A percentile compares a stretch with the other conserved stretches of the same genome.
Evolutionary conservation across 53 echinoderm and acorn worm genomes (phyloP).

Genomic region (Zoroaster sp.): DNA sequence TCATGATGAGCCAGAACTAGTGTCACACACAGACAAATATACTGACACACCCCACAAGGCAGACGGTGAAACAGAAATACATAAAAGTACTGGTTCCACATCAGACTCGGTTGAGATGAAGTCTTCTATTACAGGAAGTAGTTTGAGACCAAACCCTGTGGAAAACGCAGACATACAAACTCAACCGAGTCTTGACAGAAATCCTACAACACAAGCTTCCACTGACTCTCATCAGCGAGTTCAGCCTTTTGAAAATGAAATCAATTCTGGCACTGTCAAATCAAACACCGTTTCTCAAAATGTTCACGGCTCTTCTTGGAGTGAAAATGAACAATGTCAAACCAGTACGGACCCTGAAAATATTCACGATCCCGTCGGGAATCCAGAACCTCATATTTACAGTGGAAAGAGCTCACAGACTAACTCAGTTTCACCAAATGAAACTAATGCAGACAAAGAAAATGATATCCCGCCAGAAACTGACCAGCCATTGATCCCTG

Average conservation of each 20-base stretch:
- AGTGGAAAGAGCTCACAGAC: neutral
- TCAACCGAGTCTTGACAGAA: neutral
- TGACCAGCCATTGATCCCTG: neutral
- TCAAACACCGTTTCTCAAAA: neutral
- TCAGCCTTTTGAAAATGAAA: neutral
- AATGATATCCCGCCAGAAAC: neutral
- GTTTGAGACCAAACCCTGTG: neutral
- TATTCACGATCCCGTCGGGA: neutral
- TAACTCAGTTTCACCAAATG: neutral
- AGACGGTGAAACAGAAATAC: neutral
- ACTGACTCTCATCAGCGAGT: too few relatives aligned
- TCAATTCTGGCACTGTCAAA: neutral
- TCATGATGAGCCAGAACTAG: neutral
- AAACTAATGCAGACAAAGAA: neutral
- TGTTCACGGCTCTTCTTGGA: neutral
- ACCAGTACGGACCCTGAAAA: conserved; percentile 20
- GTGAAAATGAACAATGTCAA: neutral
- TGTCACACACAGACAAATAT: neutral
- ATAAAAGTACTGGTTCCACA: neutral
- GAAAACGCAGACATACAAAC: neutral
- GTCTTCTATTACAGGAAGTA: neutral
- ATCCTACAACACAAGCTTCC: too few relatives aligned
- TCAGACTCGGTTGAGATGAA: neutral
- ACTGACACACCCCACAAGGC: neutral
- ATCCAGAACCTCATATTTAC: neutral